Evolutionary conservation across 1,140 invertebrate genomes (phyloP), one percentile per base, ranked within the genome.

Genomic region (Mylabris phalerata): DNA sequence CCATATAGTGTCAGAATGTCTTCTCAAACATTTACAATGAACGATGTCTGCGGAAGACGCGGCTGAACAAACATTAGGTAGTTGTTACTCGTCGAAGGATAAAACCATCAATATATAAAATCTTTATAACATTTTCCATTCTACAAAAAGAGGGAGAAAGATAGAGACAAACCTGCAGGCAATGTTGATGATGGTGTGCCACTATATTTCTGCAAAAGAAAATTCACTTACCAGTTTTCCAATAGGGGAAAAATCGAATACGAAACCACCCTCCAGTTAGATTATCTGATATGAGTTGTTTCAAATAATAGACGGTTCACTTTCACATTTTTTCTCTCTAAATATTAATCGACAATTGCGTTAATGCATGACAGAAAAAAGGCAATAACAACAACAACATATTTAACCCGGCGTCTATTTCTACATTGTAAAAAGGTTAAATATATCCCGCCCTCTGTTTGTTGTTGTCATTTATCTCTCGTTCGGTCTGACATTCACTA

Each of bases 381-480:
- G 19, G 19, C 19, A 19, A 19, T 19, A 19, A 19, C 19, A 19
- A 19, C 19, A 55, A 55, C 4, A 32, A 32, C 44, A 48, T 32
- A 13, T 55, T 32, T 32, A 32, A 32, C 32, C 32, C 7, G 32
- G 7, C 32, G 4, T 4, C 52, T 55, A 55, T 55, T 55, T 55
- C 48, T 38, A 43, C 44, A 47, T 55, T 43, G 48, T 51, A 52
- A 59, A 32, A 32, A 59, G 57, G 57, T 59, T 59, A 59, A 59
- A 59, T 59, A 54, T 59, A 59, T 48, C 57, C 55, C 57, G 57
- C 50, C 57, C 57, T 59, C 50, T 51, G 50, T 51, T 42, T 42
- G 41, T 42, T 11, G 43, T 51, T 59, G 57, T 59, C 57, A 59
- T 59, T 45, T 48, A 59, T 59, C 57, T 59, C 50, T 54, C 50